A percentile compares a stretch with the other conserved stretches of the same genome.
Conservation (phyloP, 2,888 invertebrate species). For the Steinernema scapterisci region DNA sequence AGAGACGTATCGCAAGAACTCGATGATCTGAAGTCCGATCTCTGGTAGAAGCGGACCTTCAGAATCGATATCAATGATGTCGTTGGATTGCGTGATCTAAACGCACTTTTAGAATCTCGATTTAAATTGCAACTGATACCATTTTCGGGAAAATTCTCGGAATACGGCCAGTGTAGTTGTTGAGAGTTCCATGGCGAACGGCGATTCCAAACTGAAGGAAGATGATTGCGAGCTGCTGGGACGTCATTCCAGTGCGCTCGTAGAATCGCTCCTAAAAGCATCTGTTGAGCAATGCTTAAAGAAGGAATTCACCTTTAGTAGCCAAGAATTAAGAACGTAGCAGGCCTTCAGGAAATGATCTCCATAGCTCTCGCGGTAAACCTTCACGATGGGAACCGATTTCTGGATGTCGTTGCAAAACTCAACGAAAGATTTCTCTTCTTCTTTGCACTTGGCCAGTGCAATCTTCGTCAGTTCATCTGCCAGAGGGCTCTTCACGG, state of each 20-base stretch:
- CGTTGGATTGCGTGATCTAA: background rate
- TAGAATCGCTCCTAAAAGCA: background rate
- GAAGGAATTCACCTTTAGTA: background rate
- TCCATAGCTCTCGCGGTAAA: background rate
- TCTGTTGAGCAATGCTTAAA: background rate
- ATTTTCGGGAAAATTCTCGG: background rate
- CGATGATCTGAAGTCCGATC: background rate
- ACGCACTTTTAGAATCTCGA: background rate
- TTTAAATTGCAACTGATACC: background rate
- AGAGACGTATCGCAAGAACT: constrained; percentile 9
- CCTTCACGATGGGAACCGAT: background rate
- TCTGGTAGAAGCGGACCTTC: background rate
- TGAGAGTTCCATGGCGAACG: constrained; percentile 1
- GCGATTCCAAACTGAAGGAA: constrained; percentile 18
- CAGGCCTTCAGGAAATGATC: constrained; percentile 10
- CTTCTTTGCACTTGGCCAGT: background rate
- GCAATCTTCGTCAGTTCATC: background rate
- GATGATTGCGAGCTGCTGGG: background rate
- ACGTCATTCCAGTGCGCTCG: background rate
- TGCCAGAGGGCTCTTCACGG: constrained; percentile 1
- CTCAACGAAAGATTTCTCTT: background rate
- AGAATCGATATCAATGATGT: background rate
- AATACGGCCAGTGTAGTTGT: background rate
- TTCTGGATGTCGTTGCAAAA: background rate
- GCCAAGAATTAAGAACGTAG: background rate